These are phyloP conservation scores for Chaetophractus vellerosus DNA, from an alignment of 2,797 vertebrate species.

Conservation along the genomic window DNA sequence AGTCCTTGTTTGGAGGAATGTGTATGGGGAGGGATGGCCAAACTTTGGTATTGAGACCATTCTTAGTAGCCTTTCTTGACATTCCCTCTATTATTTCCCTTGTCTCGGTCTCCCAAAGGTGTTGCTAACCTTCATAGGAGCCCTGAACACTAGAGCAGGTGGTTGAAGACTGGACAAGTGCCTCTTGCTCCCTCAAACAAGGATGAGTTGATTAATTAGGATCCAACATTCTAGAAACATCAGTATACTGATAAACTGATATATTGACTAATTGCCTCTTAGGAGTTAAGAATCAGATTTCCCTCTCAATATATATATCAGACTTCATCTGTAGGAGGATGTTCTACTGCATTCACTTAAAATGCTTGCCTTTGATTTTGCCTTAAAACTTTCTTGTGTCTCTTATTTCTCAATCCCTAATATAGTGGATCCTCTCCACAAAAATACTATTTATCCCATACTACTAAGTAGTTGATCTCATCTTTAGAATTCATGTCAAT, in stretches of 20 bases:
- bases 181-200: not conserved
- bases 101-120: not conserved
- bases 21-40: not conserved
- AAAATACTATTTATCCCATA: conserved; percentile 15
- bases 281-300: conserved; percentile 59
- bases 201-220: conserved; percentile 5
- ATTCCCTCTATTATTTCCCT: conserved; percentile 34
- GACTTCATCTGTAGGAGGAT: not conserved
- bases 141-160: not conserved
- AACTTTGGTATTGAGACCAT: conserved; percentile 12
- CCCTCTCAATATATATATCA: not conserved
- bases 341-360: not conserved
- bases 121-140: conserved; percentile 42
- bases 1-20: conserved; percentile 12
- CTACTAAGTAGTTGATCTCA: conserved; percentile 47
- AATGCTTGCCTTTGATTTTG: conserved; percentile 38
- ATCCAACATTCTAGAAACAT: conserved; percentile 26
- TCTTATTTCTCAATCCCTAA: conserved; percentile 19
- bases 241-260: not conserved
- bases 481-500: conserved; percentile 49
- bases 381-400: not conserved
- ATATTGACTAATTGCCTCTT: conserved; percentile 31
- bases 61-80: not conserved
- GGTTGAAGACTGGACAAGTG: not conserved
- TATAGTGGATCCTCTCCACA: not conserved